Conservation (phyloP, 2,888 invertebrate genomes). For the Andrena chrysosceles region DNA sequence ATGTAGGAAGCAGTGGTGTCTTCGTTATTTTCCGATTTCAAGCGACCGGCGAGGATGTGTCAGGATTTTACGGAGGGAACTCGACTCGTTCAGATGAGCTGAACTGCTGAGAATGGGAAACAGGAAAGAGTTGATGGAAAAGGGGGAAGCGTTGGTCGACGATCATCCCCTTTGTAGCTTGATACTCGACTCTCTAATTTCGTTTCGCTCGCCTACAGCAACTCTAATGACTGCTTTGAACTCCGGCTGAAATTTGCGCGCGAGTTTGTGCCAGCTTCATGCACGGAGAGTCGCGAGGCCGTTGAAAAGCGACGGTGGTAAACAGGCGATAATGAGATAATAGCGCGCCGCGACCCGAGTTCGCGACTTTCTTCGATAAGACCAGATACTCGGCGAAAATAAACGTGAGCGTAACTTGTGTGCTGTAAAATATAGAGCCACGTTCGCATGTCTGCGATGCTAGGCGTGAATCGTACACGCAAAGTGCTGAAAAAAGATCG, state of each 20-base stretch:
- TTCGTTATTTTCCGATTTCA: conserved; percentile 42
- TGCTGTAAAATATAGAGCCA: neutral
- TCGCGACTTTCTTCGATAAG: conserved; percentile 43
- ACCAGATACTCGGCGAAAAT: neutral
- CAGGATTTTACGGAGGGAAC: conserved; percentile 1
- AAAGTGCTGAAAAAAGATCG: neutral
- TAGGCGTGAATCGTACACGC: neutral
- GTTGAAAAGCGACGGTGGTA: conserved; percentile 18
- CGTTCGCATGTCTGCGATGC: neutral
- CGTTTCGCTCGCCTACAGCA: conserved; percentile 45
- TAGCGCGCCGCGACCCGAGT: conserved; percentile 31
- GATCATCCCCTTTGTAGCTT: conserved; percentile 17
- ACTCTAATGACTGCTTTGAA: conserved; percentile 55
- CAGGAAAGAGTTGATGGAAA: conserved; percentile 6
- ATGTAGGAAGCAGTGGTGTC: conserved; percentile 32
- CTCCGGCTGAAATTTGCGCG: conserved; percentile 55
- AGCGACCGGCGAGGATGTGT: neutral
- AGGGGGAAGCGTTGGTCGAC: neutral
- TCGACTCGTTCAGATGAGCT: conserved; percentile 33
- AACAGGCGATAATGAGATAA: conserved; percentile 58
- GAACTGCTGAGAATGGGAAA: conserved; percentile 51
- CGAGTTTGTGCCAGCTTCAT: conserved; percentile 5
- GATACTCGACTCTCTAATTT: conserved; percentile 48
- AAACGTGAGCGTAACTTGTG: neutral
- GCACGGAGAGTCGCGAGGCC: neutral